Percentiles rank a stretch among this genome's conserved stretches.
Conservation (phyloP, 2,113 vertebrate species). For the Garra rufa region DNA sequence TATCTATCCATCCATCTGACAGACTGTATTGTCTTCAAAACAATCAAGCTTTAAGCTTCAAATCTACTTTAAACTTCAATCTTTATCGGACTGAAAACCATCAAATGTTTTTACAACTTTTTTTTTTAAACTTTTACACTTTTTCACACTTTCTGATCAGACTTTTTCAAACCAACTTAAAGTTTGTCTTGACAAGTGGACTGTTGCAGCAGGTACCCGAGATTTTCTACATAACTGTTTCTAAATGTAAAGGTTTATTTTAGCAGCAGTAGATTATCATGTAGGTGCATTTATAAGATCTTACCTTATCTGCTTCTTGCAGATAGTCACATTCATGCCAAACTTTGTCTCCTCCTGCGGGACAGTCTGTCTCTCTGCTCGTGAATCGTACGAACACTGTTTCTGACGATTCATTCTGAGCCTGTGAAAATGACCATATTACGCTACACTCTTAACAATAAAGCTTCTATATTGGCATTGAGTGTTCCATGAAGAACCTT, state of each 20-base stretch:
- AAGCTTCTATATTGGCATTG: not conserved
- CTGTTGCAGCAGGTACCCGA: not conserved
- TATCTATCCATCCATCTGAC: too few species aligned
- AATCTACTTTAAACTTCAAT: too few species aligned
- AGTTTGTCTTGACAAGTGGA: too few species aligned
- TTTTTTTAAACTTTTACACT: too few species aligned
- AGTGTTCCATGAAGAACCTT: not conserved
- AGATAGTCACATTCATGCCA: conserved; percentile 86
- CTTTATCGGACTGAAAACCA: too few species aligned
- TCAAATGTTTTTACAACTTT: too few species aligned
- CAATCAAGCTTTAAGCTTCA: too few species aligned
- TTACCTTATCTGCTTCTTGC: conserved; percentile 69
- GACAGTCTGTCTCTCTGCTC: conserved; percentile 79
- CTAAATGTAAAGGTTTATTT: not conserved
- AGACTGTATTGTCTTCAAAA: too few species aligned
- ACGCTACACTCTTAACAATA: not conserved
- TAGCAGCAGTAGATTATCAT: not conserved
- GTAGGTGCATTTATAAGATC: not conserved
- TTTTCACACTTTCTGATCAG: too few species aligned
- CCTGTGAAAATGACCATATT: conserved; percentile 65
- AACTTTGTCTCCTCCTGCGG: conserved; percentile 62
- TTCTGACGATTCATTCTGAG: conserved; percentile 61
- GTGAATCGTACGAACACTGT: conserved; percentile 76
- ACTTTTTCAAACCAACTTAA: too few species aligned
- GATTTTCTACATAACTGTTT: not conserved